These are phyloP conservation scores for Phyllopteryx taeniolatus DNA, from an alignment of 2,113 vertebrate genomes.

Conservation along the genomic window DNA sequence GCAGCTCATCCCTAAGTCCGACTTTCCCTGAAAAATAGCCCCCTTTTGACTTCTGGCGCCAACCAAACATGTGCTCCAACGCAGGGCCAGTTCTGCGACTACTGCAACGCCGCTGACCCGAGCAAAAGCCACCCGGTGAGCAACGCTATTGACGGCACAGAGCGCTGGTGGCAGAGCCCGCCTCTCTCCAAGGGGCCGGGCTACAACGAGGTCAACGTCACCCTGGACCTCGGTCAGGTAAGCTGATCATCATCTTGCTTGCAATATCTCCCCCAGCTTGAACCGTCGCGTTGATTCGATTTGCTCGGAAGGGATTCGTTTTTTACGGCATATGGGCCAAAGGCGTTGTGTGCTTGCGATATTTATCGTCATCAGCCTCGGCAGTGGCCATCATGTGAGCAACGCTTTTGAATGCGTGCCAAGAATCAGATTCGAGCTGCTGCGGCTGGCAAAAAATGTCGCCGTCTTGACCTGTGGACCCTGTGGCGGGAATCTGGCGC, in stretches of 20 bases:
- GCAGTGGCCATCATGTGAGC: conserved; percentile 49
- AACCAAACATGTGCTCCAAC: conserved; percentile 13
- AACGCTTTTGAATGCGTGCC: conserved; percentile 45
- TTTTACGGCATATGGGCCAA: background rate
- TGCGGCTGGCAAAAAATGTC: conserved; percentile 40
- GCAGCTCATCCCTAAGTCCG: no score
- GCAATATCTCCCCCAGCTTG: no score
- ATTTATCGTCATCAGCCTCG: conserved; percentile 39
- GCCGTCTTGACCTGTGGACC: conserved; percentile 43
- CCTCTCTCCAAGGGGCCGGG: conserved; percentile 83
- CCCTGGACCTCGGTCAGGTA: conserved; percentile 93
- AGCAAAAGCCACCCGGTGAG: conserved; percentile 81
- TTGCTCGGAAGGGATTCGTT: background rate
- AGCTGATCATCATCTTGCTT: conserved; percentile 22
- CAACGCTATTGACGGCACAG: conserved; percentile 87
- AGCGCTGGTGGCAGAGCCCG: conserved; percentile 96
- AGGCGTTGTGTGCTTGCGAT: conserved; percentile 28
- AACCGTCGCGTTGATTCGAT: background rate
- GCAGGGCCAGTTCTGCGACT: conserved; percentile 92
- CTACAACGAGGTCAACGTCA: conserved; percentile 88
- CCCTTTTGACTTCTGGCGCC: background rate
- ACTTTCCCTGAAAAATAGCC: background rate
- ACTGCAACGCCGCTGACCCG: conserved; percentile 82
- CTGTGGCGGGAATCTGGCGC: conserved; percentile 47
- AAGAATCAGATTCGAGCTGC: conserved; percentile 49